phyloP scores from a whole-genome alignment of 2,888 invertebrate genomes.

The Aricia artaxerxes region DNA sequence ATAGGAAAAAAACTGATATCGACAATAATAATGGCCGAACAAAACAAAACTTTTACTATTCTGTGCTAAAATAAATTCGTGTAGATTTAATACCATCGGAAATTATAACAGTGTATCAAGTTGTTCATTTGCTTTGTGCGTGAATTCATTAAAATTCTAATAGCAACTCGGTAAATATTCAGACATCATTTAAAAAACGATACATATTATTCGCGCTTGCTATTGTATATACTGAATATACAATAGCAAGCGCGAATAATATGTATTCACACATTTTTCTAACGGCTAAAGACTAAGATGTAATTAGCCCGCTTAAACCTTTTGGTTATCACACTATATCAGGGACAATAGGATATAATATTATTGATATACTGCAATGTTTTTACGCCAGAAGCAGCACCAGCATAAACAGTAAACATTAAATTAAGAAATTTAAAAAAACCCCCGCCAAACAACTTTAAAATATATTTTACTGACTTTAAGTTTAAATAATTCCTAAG shows the following conservation, averaged over 20 bases:
- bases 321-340: no score
- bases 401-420: no score
- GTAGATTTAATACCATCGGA: background rate
- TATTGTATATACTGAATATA: background rate
- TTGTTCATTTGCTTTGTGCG: constrained; percentile 13
- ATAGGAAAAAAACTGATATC: background rate
- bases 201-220: background rate
- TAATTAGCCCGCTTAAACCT: background rate
- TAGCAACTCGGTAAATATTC: background rate
- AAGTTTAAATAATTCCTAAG: no score
- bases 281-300: background rate
- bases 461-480: no score
- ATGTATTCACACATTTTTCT: background rate
- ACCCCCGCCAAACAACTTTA: no score
- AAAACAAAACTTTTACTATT: background rate
- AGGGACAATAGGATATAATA: no score
- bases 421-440: no score
- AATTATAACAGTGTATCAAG: constrained; percentile 11
- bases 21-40: background rate
- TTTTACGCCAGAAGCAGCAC: no score
- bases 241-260: no score
- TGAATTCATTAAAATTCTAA: constrained; percentile 17
- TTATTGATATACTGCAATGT: no score
- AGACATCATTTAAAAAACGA: constrained; percentile 32
- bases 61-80: background rate